phyloP scores from a whole-genome alignment of 1,140 invertebrate species.

The Drosophila pallidifrons region DNA sequence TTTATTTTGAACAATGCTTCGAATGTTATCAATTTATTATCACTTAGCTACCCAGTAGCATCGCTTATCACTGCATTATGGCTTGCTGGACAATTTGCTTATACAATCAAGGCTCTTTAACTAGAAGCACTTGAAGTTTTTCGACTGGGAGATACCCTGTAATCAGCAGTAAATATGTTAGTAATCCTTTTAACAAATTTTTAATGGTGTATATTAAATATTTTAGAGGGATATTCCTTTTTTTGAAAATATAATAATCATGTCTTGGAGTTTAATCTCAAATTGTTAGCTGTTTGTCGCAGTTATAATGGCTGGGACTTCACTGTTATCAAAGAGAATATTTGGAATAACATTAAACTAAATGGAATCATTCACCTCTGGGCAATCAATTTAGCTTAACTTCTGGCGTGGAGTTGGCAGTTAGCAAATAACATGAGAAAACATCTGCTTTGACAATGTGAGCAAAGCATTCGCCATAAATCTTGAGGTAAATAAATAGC shows the following conservation, averaged over 20 bases:
- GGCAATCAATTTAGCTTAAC: constrained; percentile 4
- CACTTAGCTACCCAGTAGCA: constrained; percentile 65
- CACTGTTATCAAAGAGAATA: constrained; percentile 27
- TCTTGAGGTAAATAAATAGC: constrained; percentile 36
- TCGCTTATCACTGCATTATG: constrained; percentile 62
- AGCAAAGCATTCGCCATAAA: constrained; percentile 9
- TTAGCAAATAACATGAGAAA: neutral
- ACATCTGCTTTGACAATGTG: constrained; percentile 25
- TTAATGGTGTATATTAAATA: too few relatives aligned
- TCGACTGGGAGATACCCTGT: too few relatives aligned
- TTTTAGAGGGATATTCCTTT: too few relatives aligned
- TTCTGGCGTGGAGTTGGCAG: neutral
- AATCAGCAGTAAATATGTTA: too few relatives aligned
- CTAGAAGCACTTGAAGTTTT: constrained; percentile 1
- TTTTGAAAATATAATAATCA: too few relatives aligned
- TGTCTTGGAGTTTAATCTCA: too few relatives aligned
- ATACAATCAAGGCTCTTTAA: constrained; percentile 2
- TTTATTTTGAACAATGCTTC: constrained; percentile 43
- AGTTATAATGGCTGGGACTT: neutral
- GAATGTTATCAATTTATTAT: constrained; percentile 67
- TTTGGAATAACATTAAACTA: constrained; percentile 8
- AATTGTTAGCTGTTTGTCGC: neutral
- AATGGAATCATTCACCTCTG: constrained; percentile 35
- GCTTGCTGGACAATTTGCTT: constrained; percentile 46
- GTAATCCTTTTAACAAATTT: too few relatives aligned